These are phyloP conservation scores for Reticulitermes lucifugus DNA, from an alignment of 2,888 invertebrate species.

Conservation along the genomic window DNA sequence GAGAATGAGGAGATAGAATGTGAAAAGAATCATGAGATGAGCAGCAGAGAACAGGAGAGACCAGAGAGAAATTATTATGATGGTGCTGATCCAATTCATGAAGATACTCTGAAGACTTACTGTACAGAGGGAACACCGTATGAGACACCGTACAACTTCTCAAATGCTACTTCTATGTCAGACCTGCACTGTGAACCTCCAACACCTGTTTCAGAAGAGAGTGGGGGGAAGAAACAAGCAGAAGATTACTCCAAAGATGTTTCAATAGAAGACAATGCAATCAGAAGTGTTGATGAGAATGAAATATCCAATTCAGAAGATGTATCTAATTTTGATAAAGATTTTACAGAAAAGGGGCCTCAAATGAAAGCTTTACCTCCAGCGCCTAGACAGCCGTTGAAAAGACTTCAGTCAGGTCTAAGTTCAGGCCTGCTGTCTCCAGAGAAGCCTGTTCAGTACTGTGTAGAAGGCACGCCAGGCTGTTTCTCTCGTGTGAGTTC, in stretches of 20 bases:
- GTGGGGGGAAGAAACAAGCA: constrained; percentile 32
- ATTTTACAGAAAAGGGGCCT: constrained; percentile 40
- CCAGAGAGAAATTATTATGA: constrained; percentile 49
- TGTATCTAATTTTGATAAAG: constrained; percentile 34
- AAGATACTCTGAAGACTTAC: constrained; percentile 90
- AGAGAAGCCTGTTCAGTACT: constrained; percentile 85
- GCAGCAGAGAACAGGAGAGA: constrained; percentile 53
- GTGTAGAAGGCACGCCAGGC: constrained; percentile 88
- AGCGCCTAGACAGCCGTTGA: constrained; percentile 30
- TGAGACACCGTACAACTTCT: constrained; percentile 81
- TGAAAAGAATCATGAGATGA: constrained; percentile 43
- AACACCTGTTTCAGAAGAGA: constrained; percentile 50
- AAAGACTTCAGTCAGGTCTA: constrained; percentile 59
- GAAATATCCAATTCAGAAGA: constrained; percentile 16
- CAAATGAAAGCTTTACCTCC: constrained; percentile 45
- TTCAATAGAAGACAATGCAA: constrained; percentile 58
- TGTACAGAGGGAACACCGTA: constrained; percentile 93
- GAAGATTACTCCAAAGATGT: constrained; percentile 52
- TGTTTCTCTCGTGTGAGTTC: constrained; percentile 76
- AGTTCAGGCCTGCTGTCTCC: constrained; percentile 81
- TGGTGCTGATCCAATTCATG: constrained; percentile 65
- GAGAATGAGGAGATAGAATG: constrained; percentile 72
- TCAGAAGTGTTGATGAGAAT: neutral
- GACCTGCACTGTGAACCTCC: constrained; percentile 73
- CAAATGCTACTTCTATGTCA: constrained; percentile 90